Percentiles rank a stretch among this genome's conserved stretches.
Evolutionary conservation across 2,888 invertebrate genomes (phyloP).

Genomic region (Hybos culiciformis): DNA sequence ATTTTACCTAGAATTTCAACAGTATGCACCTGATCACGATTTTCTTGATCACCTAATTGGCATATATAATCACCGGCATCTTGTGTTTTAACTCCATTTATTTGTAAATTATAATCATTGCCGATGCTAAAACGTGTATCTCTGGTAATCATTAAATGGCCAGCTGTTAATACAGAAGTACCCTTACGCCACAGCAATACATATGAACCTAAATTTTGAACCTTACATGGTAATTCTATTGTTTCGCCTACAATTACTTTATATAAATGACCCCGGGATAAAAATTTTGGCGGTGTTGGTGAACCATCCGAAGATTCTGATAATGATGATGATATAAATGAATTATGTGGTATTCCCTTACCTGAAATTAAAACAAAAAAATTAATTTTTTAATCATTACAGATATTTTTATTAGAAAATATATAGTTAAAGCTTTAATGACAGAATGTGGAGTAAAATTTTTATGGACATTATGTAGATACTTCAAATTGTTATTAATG

Average conservation of each 20-base stretch:
- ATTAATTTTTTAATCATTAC: background rate
- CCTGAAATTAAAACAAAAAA: constrained; percentile 6
- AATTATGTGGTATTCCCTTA: constrained; percentile 14
- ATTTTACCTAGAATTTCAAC: constrained; percentile 47
- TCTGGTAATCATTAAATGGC: constrained; percentile 54
- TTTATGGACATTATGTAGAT: too few relatives aligned
- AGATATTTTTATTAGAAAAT: background rate
- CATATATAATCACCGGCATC: constrained; percentile 61
- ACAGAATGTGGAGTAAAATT: too few relatives aligned
- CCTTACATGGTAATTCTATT: constrained; percentile 62
- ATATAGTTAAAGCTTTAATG: too few relatives aligned
- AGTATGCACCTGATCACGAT: constrained; percentile 55
- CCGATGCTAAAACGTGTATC: constrained; percentile 53
- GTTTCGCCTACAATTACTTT: constrained; percentile 67
- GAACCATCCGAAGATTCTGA: constrained; percentile 6
- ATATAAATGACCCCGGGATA: constrained; percentile 62
- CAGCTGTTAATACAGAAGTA: constrained; percentile 54
- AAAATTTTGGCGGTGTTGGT: constrained; percentile 51
- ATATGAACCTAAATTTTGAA: constrained; percentile 56
- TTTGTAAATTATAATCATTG: constrained; percentile 55
- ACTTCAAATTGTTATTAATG: too few relatives aligned
- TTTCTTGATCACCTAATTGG: constrained; percentile 56
- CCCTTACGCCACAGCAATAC: constrained; percentile 56
- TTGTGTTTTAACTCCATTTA: constrained; percentile 54
- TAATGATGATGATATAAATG: constrained; percentile 14